Evolutionary conservation across 2,888 invertebrate species (phyloP), one percentile per base, ranked within the genome.

Genomic region (Boloria selene): DNA sequence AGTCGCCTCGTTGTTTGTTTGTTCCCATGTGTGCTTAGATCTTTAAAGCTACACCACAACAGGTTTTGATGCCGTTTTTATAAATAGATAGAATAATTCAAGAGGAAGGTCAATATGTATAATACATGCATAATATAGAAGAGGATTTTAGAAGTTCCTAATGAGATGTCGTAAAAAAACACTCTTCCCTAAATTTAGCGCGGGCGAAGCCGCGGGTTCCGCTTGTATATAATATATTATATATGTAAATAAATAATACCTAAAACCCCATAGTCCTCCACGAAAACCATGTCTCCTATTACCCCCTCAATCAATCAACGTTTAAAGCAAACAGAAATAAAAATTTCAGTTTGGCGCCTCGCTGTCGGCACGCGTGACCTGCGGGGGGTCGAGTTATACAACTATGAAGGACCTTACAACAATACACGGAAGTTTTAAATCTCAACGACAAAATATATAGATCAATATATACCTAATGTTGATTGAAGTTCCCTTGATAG

Each of bases 291-390:
- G 59, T 49, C 59, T 31, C 16, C 59, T 26, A 47, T 58, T 58
- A 26, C 16, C 64, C 55, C 58, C 18, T 31, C 52, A 60, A 65
- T 52, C 59, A 51, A 67, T 67, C 64, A 66, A 70, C 69, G 67
- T 61, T 71, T 69, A 65, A 68, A 70, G 70, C 67, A 73, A 70
- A 72, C 66, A 69, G 31, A 42, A 38, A 56, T 56, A 56, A 68
- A 68, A 72, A 70, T 66, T 72, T 71, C 68, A 69, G 64, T 64
- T 72, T 63, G 76, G 77, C 77, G 76, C 77, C 77, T 60, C 65
- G 64, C 65, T 55, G 77, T 71, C 77, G 77, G 71, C 73, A 72
- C 72, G 74, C 70, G 72, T 72, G 72, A 60, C 64, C 65, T 66
- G 69, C 64, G 67, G 72, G 71, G 70, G 38, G 31, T 26, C 31